phyloP scores from a whole-genome alignment of 2,888 invertebrate genomes.

The Perizoma flavofasciatum region DNA sequence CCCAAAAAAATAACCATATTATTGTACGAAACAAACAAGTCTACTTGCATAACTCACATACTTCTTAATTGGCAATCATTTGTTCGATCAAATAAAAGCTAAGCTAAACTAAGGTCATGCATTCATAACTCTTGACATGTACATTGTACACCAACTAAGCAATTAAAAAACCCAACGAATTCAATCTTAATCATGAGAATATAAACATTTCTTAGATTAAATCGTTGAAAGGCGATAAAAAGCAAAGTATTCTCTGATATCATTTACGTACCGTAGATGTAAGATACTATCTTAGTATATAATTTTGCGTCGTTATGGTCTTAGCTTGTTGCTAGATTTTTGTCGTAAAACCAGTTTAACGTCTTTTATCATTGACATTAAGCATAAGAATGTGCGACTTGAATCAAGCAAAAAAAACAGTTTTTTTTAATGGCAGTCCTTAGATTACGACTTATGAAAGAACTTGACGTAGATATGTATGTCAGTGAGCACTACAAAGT shows the following conservation, averaged over 20 bases:
- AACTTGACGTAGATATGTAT: too few species aligned
- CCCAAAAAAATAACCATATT: too few species aligned
- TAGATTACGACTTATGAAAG: too few species aligned
- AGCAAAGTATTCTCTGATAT: slow-evolving; percentile 3
- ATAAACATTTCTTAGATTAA: slow-evolving; percentile 11
- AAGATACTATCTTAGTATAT: background rate
- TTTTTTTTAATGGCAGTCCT: too few species aligned
- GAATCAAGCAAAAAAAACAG: too few species aligned
- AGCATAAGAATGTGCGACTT: too few species aligned
- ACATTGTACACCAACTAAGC: too few species aligned
- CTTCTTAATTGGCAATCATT: too few species aligned
- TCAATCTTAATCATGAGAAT: slow-evolving; percentile 13
- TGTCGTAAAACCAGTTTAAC: slow-evolving; percentile 16
- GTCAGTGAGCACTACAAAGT: too few species aligned
- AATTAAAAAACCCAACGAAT: background rate
- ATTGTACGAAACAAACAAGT: too few species aligned
- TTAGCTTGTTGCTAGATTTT: background rate
- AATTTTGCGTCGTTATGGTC: background rate
- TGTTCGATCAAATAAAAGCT: too few species aligned
- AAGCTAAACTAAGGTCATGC: slow-evolving; percentile 22
- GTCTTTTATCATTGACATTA: slow-evolving; percentile 10
- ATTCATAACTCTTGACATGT: slow-evolving; percentile 7
- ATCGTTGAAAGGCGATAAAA: slow-evolving; percentile 6
- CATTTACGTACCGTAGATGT: slow-evolving; percentile 10
- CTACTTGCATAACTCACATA: too few species aligned